Percentiles rank a stretch among this genome's conserved stretches.
These are phyloP conservation scores for Neopelma chrysocephalum DNA, from an alignment of 2,797 vertebrate genomes.

Conservation along the genomic window DNA sequence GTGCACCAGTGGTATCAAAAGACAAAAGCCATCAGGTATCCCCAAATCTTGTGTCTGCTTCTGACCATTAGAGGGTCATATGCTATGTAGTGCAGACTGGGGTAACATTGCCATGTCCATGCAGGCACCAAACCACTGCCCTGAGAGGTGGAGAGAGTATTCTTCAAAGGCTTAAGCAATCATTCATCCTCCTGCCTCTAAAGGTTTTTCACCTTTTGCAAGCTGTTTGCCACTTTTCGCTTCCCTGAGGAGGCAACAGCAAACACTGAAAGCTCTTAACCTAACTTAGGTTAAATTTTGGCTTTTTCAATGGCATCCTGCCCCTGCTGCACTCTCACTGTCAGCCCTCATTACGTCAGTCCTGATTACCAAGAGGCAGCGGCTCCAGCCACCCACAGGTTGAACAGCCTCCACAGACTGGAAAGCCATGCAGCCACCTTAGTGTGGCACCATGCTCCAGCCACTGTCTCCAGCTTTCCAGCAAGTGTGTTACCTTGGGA, in stretches of 20 bases:
- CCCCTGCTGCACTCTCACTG: background rate
- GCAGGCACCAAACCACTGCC: background rate
- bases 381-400: background rate
- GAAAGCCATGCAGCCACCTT: background rate
- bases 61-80: background rate
- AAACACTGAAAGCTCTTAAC: background rate
- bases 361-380: background rate
- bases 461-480: background rate
- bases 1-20: accelerated
- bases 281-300: background rate
- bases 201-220: background rate
- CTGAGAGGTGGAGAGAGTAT: background rate
- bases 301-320: background rate
- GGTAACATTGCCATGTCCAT: accelerated
- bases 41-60: background rate
- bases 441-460: background rate
- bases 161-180: background rate
- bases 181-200: background rate
- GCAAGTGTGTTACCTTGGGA: background rate
- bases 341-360: background rate
- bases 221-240: background rate
- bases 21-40: background rate
- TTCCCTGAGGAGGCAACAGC: background rate
- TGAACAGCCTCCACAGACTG: background rate
- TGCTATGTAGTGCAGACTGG: accelerated